These are phyloP conservation scores for Drosophila jambulina DNA, from an alignment of 1,140 invertebrate species.

Conservation along the genomic window DNA sequence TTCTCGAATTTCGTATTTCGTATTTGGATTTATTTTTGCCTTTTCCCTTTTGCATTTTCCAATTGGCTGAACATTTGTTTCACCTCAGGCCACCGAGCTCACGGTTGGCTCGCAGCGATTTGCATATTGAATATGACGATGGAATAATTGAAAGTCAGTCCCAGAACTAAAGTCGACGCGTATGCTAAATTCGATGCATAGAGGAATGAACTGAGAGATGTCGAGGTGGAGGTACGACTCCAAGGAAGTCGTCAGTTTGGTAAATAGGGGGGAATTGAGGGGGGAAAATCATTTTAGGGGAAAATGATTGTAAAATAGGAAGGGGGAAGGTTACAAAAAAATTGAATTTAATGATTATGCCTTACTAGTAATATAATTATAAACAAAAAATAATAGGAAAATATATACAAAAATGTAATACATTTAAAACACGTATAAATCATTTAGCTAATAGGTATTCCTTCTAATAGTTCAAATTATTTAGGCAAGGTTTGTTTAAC, in stretches of 20 bases:
- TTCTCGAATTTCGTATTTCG: conserved; percentile 10
- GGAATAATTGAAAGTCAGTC: conserved; percentile 67
- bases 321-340: neutral
- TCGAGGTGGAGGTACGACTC: conserved; percentile 37
- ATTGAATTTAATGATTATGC: neutral
- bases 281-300: neutral
- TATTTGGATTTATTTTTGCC: conserved; percentile 23
- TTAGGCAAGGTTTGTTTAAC: too few species aligned
- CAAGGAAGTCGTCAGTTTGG: conserved; percentile 28
- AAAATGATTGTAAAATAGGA: neutral
- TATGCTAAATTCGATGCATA: conserved; percentile 45
- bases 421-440: too few species aligned
- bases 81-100: conserved; percentile 47
- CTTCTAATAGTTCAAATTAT: too few species aligned
- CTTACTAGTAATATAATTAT: too few species aligned
- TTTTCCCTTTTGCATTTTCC: conserved; percentile 68
- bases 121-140: conserved; percentile 77
- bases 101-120: conserved; percentile 50
- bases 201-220: conserved; percentile 32
- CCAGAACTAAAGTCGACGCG: conserved; percentile 49
- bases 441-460: too few species aligned
- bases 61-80: conserved; percentile 68
- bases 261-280: too few species aligned
- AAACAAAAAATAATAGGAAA: too few species aligned
- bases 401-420: too few species aligned